Evolutionary conservation across 1,140 invertebrate genomes (phyloP), one percentile per base, ranked within the genome.

Genomic region (Sycophaga agraensis): DNA sequence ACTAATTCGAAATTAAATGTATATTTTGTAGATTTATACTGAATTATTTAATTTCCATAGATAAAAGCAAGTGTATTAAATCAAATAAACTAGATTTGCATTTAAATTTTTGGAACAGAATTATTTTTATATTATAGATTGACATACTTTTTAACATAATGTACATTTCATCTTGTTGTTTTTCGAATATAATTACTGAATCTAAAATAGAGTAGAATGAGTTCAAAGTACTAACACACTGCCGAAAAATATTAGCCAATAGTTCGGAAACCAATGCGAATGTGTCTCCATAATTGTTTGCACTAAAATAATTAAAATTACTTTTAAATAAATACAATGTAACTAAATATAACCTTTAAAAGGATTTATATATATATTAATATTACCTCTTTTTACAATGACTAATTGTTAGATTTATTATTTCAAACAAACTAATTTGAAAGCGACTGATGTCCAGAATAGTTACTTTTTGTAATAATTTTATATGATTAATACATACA

Each of bases 351-450:
- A 31, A 31, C n/a, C n/a, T n/a, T n/a, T n/a, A n/a, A n/a, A n/a
- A n/a, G n/a, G n/a, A n/a, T 31, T 31, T 11, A 4, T 6, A 31
- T 31, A 6, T 31, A 9, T 11, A 31, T 31, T 45, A 45, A 22
- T 50, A 22, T 40, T 50, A 79, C 77, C 75, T 77, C n/a, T 17
- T 58, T 70, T 73, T 72, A 45, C 74, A 78, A 57, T 76, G 70
- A 39, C 65, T 54, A 9, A 76, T 65, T 35, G 65, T 48, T 28
- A 58, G 21, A 59, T 63, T 64, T 17, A 71, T 63, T 7, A 71
- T 56, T 21, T 67, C 53, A 4, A 68, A 70, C 8, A 74, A 48
- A 64, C 54, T 70, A 8, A 35, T 40, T 16, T 68, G 42, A 54
- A 76, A 50, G 0, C 63, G 49, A 57, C 70, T 63, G 4, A 77